A percentile compares a stretch with the other conserved stretches of the same genome.
phyloP scores from a whole-genome alignment of 2,888 invertebrate species.

The Epirrita christyi region DNA sequence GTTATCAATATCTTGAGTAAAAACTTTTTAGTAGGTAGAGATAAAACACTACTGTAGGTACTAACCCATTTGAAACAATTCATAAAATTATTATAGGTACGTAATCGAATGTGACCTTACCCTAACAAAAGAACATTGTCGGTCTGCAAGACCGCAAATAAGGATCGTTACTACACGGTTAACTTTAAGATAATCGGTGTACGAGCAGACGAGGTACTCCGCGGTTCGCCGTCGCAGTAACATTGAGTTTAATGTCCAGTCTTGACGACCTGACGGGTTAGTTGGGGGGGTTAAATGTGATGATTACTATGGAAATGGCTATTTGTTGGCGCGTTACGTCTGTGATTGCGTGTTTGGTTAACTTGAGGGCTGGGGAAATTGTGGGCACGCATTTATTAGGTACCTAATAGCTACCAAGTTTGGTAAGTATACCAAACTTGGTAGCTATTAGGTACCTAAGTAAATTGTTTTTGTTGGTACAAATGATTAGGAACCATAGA shows the following conservation, averaged over 20 bases:
- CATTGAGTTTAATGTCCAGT: conserved; percentile 72
- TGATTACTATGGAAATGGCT: conserved; percentile 47
- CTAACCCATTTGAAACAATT: no score
- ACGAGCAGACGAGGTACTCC: conserved; percentile 57
- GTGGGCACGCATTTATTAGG: conserved; percentile 21
- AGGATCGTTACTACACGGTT: conserved; percentile 75
- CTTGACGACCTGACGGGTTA: conserved; percentile 61
- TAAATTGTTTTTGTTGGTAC: no score
- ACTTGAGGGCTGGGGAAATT: conserved; percentile 35
- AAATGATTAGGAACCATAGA: no score
- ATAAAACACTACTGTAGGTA: no score
- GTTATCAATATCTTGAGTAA: no score
- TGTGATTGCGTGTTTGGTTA: conserved; percentile 52
- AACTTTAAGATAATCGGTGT: conserved; percentile 77
- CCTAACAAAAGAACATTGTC: conserved; percentile 49
- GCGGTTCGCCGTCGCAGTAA: conserved; percentile 44
- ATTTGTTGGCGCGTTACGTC: conserved; percentile 57
- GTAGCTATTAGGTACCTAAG: neutral
- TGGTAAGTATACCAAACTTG: no score
- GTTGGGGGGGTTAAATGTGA: conserved; percentile 47
- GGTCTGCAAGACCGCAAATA: conserved; percentile 70
- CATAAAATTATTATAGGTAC: no score
- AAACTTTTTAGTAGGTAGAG: no score
- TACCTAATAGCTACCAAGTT: no score
- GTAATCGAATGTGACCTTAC: conserved; percentile 41